A percentile compares a stretch with the other conserved stretches of the same genome.
Evolutionary conservation across 2,888 invertebrate species (phyloP).

Genomic region (Abscondita cerata): DNA sequence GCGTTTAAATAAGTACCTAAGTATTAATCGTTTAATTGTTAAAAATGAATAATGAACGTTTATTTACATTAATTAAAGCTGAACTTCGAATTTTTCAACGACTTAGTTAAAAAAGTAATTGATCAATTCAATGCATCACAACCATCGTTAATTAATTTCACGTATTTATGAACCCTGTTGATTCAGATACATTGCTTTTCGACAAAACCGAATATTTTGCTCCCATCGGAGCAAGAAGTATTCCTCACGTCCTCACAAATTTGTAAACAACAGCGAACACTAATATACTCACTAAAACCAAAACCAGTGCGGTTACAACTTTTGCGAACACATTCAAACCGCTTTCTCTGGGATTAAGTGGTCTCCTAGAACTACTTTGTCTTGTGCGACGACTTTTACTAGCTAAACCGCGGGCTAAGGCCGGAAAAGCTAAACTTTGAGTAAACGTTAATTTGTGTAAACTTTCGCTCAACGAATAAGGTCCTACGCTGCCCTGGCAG

Average conservation of each 20-base stretch:
- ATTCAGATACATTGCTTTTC: slow-evolving; percentile 17
- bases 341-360: slow-evolving; percentile 68
- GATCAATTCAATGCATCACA: slow-evolving; percentile 29
- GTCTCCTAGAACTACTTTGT: slow-evolving; percentile 60
- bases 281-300: slow-evolving; percentile 73
- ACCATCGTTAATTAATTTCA: slow-evolving; percentile 36
- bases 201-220: slow-evolving; percentile 37
- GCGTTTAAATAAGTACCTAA: too few relatives aligned
- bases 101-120: too few relatives aligned
- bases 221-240: slow-evolving; percentile 70
- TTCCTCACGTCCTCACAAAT: slow-evolving; percentile 78
- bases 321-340: slow-evolving; percentile 76
- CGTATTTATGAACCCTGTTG: slow-evolving; percentile 36
- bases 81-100: too few relatives aligned
- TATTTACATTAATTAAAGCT: too few relatives aligned
- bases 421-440: slow-evolving; percentile 76
- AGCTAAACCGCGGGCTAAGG: slow-evolving; percentile 71
- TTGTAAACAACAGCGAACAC: slow-evolving; percentile 78
- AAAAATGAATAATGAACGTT: too few relatives aligned
- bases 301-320: slow-evolving; percentile 71
- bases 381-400: slow-evolving; percentile 66
- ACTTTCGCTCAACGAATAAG: slow-evolving; percentile 74
- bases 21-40: too few relatives aligned
- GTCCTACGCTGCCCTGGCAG: slow-evolving; percentile 76
- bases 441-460: slow-evolving; percentile 77